A percentile compares a stretch with the other conserved stretches of the same genome.
Evolutionary conservation across 1,140 invertebrate genomes (phyloP).

Genomic region (Asobara japonica): DNA sequence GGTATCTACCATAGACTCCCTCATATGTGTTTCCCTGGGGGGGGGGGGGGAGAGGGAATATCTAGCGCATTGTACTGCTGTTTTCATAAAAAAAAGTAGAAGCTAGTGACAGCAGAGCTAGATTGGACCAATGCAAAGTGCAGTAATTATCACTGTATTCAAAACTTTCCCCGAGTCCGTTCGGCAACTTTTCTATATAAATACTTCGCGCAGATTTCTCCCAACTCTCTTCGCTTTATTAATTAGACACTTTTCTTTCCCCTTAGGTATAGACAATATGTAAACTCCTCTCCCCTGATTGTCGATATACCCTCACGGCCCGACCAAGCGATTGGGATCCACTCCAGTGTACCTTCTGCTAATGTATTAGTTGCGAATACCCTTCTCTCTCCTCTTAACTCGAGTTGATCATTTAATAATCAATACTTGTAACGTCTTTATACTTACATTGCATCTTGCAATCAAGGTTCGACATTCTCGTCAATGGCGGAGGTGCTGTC

Average conservation of each 20-base stretch:
- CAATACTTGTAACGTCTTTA: conserved; percentile 13
- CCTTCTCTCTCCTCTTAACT: neutral
- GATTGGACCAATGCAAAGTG: conserved; percentile 54
- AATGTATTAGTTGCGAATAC: neutral
- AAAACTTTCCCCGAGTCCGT: no score
- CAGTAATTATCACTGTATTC: conserved; percentile 53
- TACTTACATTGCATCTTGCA: conserved; percentile 19
- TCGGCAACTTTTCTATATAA: no score
- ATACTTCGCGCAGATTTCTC: no score
- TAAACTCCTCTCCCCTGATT: conserved; percentile 12
- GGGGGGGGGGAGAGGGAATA: no score
- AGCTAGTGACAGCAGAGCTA: conserved; percentile 49
- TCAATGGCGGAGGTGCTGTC: conserved; percentile 98
- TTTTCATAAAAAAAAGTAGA: no score
- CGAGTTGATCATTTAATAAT: neutral
- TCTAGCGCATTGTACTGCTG: no score
- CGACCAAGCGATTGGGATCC: neutral
- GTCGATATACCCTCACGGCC: neutral
- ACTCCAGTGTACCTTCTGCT: neutral
- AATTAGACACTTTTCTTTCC: no score
- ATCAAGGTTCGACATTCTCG: conserved; percentile 95
- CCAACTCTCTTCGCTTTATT: no score
- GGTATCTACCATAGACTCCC: no score
- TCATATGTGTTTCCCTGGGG: no score
- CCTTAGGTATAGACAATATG: no score